Percentiles rank a stretch among this genome's conserved stretches.
Conservation (phyloP, 2,888 invertebrate species). For the Lypha dubia region DNA sequence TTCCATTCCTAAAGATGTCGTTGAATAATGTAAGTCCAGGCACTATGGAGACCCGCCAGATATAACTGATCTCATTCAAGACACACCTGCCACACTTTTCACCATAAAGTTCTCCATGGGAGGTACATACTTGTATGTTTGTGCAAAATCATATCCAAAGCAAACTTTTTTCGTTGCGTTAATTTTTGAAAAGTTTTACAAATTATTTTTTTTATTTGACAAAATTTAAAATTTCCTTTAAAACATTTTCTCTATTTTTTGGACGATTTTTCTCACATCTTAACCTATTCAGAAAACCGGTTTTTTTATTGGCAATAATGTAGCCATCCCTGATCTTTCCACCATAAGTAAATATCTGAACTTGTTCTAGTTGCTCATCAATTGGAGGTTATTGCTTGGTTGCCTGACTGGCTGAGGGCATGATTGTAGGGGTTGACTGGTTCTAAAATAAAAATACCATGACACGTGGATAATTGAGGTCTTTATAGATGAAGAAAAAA, state of each 20-base stretch:
- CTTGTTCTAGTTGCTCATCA: not conserved
- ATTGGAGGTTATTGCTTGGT: not conserved
- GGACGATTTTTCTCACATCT: not conserved
- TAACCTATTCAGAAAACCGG: not conserved
- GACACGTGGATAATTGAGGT: slow-evolving; percentile 57
- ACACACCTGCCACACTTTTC: no score
- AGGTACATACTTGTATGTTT: no score
- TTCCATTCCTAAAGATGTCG: no score
- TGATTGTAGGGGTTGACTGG: slow-evolving; percentile 1
- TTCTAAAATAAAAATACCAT: slow-evolving; percentile 33
- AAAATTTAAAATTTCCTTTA: not conserved
- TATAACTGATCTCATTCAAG: no score
- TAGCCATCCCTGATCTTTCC: not conserved
- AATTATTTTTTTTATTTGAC: no score
- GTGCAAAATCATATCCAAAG: no score
- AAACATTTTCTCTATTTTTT: no score
- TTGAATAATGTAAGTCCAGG: no score
- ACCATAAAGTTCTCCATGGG: no score
- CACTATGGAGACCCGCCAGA: no score
- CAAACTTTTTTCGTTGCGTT: no score
- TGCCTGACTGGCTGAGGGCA: not conserved
- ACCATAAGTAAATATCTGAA: not conserved
- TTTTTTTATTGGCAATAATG: not conserved
- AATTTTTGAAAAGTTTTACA: no score
- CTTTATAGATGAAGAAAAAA: not conserved